Evolutionary conservation across 2,113 vertebrate genomes (phyloP).

Genomic region (Coryphaenoides rupestris): DNA sequence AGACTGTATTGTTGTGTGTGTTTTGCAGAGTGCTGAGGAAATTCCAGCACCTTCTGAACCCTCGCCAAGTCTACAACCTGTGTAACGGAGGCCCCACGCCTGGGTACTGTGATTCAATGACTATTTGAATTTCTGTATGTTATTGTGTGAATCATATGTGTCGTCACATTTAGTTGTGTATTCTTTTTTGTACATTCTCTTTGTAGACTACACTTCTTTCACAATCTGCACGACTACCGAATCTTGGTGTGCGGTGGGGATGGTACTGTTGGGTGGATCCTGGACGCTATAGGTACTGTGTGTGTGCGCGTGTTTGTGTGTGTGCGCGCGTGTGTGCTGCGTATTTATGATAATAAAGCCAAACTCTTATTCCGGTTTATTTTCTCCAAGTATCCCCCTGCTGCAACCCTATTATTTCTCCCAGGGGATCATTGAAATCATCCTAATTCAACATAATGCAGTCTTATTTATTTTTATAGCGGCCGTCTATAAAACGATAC

Average conservation of each 20-base stretch:
- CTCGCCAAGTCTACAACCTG: slow-evolving; percentile 89
- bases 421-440: too few species aligned
- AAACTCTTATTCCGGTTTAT: too few species aligned
- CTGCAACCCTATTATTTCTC: too few species aligned
- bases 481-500: too few species aligned
- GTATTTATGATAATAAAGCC: too few species aligned
- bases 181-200: slow-evolving; percentile 2
- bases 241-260: slow-evolving; percentile 90
- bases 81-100: slow-evolving; percentile 78
- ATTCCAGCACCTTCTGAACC: slow-evolving; percentile 88
- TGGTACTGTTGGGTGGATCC: slow-evolving; percentile 90
- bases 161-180: not conserved
- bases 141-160: not conserved
- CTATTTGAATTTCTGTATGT: not conserved
- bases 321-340: not conserved
- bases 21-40: slow-evolving; percentile 82
- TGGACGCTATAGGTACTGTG: slow-evolving; percentile 83
- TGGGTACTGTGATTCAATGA: slow-evolving; percentile 68
- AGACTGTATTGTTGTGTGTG: not conserved
- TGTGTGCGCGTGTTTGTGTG: not conserved
- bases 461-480: too few species aligned
- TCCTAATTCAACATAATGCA: too few species aligned
- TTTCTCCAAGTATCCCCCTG: too few species aligned
- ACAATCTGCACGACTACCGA: slow-evolving; percentile 75
- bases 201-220: slow-evolving; percentile 83